These are phyloP conservation scores for Pachypsylla venusta DNA, from an alignment of 1,140 invertebrate genomes.

Conservation along the genomic window DNA sequence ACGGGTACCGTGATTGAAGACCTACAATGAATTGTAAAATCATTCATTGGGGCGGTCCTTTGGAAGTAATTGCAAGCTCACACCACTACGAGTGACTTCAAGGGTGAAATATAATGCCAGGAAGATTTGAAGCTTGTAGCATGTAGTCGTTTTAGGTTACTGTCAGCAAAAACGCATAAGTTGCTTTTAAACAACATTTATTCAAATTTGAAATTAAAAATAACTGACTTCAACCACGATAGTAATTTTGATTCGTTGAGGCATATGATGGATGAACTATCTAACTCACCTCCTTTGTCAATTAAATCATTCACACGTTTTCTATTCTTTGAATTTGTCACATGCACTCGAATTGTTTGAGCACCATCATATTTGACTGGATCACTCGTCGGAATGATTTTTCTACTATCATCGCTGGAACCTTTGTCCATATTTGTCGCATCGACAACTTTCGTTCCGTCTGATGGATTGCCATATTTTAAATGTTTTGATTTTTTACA, in stretches of 20 bases:
- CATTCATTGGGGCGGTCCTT: not conserved
- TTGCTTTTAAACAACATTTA: too few relatives aligned
- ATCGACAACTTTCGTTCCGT: not conserved
- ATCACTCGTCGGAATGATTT: not conserved
- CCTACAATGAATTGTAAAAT: not conserved
- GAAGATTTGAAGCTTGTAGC: too few relatives aligned
- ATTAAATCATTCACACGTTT: slow-evolving; percentile 18
- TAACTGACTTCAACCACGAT: too few relatives aligned
- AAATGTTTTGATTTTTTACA: not conserved
- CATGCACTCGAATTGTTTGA: slow-evolving; percentile 19
- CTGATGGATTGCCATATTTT: not conserved
- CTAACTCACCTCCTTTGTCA: slow-evolving; percentile 21
- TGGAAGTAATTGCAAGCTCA: too few relatives aligned
- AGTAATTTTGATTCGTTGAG: too few relatives aligned
- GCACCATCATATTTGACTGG: slow-evolving; percentile 18
- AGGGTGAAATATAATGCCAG: not conserved
- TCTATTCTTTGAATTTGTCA: slow-evolving; percentile 13
- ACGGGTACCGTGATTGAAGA: not conserved
- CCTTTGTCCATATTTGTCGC: not conserved
- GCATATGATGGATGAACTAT: slow-evolving; percentile 10
- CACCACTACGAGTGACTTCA: not conserved
- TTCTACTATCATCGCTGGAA: not conserved
- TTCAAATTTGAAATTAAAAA: too few relatives aligned
- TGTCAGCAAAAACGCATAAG: too few relatives aligned
- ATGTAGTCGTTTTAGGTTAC: not conserved